Evolutionary conservation across 2,113 vertebrate genomes (phyloP).

Genomic region (Pandion haliaetus): DNA sequence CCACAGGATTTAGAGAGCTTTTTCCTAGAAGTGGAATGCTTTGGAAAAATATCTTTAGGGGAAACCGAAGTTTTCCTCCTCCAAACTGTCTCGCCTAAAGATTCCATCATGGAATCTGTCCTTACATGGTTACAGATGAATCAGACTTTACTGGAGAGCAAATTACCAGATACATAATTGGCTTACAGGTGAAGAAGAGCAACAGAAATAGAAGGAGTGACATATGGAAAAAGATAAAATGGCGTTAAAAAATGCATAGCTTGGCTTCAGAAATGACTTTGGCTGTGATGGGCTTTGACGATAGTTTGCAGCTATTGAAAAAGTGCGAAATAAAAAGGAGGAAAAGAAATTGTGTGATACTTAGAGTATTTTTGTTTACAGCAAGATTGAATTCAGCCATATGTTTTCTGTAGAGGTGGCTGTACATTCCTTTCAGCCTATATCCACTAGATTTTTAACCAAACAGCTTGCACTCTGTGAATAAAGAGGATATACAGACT

Average conservation of each 20-base stretch:
- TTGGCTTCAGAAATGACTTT: constrained; percentile 12
- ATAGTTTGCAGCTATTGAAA: constrained; percentile 20
- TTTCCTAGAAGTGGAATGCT: not conserved
- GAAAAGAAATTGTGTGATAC: constrained; percentile 12
- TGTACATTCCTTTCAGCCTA: not conserved
- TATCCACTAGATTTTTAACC: not conserved
- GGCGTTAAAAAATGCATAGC: constrained; percentile 37
- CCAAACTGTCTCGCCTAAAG: not conserved
- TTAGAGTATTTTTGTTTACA: constrained; percentile 60
- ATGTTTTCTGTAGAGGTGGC: constrained; percentile 48
- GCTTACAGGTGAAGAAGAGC: constrained; percentile 38
- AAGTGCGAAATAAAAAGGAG: constrained; percentile 49
- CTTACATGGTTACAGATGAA: constrained; percentile 1
- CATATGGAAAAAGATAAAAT: constrained; percentile 47
- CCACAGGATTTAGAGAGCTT: not conserved
- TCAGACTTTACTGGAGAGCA: not conserved
- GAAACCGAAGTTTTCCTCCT: not conserved
- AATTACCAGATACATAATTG: constrained; percentile 21
- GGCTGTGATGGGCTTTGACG: constrained; percentile 18
- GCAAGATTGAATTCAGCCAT: constrained; percentile 31
- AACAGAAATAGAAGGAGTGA: constrained; percentile 45
- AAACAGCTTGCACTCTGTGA: not conserved
- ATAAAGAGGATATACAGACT: not conserved
- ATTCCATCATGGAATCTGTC: constrained; percentile 13
- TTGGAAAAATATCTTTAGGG: not conserved